Evolutionary conservation across 2,888 invertebrate genomes (phyloP), one percentile per base, ranked within the genome.

Genomic region (Sesia bembeciformis): DNA sequence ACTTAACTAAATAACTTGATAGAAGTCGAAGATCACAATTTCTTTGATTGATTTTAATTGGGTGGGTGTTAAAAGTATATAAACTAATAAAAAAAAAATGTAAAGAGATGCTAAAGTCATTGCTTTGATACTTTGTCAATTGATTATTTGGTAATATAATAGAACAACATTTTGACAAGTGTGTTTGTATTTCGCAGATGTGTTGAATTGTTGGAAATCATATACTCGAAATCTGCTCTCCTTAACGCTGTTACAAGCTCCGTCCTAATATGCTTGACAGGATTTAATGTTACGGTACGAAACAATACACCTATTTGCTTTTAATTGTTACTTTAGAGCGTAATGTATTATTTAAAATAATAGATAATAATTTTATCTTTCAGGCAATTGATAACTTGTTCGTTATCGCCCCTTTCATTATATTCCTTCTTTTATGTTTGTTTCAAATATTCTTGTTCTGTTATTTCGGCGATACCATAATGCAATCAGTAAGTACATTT

Each of bases 401-500:
- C 8, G 52, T 72, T 42, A 69, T 70, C 58, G 58, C 64, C 4
- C 74, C 78, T 4, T 82, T 78, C 56, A 59, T 70, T 3, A 53
- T 62, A 4, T 79, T 80, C 56, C 62, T 80, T 3, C 46, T 59
- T 4, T 61, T 74, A 58, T 71, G 70, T n/a, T 60, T 72, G 49
- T 52, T 74, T 6, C 81, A 83, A 65, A 74, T 78, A 62, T 81
- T 65, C 61, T 59, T 76, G 4, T 62, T 78, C 39, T 82, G 81
- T 60, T 78, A 77, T 60, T 81, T 71, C 49, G 76, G 82, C 4
- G 78, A 81, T 58, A 57, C 66, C 40, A 56, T 82, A 5, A 77
- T 74, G 61, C 62, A 60, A 58, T 71, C 77, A 42, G 82, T 81
- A 61, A 75, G 76, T 61, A 46, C 46, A 6, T 8, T n/a, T 46